Conservation (phyloP, 2,888 invertebrate genomes). For the Dichetophora obliterata region DNA sequence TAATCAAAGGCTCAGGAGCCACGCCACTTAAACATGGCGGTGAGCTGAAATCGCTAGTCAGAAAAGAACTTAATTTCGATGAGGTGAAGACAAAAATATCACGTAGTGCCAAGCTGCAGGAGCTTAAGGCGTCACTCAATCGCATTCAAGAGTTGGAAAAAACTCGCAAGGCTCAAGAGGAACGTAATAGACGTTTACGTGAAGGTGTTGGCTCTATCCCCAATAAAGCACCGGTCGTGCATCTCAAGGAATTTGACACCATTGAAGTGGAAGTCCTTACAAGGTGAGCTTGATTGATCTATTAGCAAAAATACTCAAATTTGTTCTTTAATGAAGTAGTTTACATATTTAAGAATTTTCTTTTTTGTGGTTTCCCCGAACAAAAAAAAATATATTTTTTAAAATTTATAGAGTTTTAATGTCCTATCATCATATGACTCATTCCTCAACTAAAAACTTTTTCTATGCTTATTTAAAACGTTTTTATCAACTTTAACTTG, state of each 20-base stretch:
- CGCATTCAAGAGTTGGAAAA: conserved; percentile 77
- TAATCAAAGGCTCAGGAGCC: conserved; percentile 67
- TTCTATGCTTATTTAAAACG: not conserved
- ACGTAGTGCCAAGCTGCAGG: conserved; percentile 78
- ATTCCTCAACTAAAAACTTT: not conserved
- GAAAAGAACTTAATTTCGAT: conserved; percentile 76
- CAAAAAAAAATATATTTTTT: not conserved
- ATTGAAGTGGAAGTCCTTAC: conserved; percentile 82
- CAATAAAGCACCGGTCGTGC: conserved; percentile 58
- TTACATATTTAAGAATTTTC: too few relatives aligned
- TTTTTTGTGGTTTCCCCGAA: too few relatives aligned
- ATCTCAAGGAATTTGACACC: conserved; percentile 78
- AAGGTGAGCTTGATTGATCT: conserved; percentile 72
- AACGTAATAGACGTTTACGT: conserved; percentile 61
- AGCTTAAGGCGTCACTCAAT: conserved; percentile 78
- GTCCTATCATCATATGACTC: not conserved
- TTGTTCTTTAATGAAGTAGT: conserved; percentile 10
- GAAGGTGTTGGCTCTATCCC: conserved; percentile 55
- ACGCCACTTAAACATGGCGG: conserved; percentile 60
- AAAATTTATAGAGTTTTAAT: not conserved
- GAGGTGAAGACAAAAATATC: conserved; percentile 79
- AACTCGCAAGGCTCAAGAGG: conserved; percentile 71
- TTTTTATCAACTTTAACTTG: not conserved
- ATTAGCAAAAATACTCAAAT: conserved; percentile 14
- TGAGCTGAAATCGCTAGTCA: conserved; percentile 70